Percentiles rank a stretch among this genome's conserved stretches.
Evolutionary conservation across 2,797 vertebrate genomes (phyloP).

Genomic region (Ambastaia sidthimunki): DNA sequence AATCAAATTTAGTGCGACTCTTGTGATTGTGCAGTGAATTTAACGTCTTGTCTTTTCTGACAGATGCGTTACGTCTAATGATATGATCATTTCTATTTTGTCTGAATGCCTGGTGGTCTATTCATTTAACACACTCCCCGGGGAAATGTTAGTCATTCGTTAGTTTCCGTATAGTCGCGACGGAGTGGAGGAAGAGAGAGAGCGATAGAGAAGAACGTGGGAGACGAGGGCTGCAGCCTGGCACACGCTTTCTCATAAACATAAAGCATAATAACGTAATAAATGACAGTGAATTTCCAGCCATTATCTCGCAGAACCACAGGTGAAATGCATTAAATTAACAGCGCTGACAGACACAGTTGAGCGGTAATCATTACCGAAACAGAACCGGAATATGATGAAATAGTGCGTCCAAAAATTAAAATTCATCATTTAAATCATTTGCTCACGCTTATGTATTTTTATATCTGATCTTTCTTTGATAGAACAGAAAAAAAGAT

Average conservation of each 20-base stretch:
- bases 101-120: conserved; percentile 60
- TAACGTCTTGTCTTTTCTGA: conserved; percentile 57
- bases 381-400: background rate
- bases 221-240: conserved; percentile 19
- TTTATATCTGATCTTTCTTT: background rate
- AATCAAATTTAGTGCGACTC: conserved; percentile 57
- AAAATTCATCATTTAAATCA: no score
- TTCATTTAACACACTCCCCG: conserved; percentile 61
- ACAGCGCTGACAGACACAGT: conserved; percentile 10
- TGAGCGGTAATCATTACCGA: conserved; percentile 30
- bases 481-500: background rate
- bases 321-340: conserved; percentile 30
- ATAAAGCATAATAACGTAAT: conserved; percentile 44
- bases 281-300: conserved; percentile 46
- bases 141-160: conserved; percentile 58
- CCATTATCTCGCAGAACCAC: conserved; percentile 21
- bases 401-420: no score
- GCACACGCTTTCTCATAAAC: conserved; percentile 41
- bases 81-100: conserved; percentile 65
- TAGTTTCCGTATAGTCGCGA: conserved; percentile 15
- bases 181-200: conserved; percentile 9
- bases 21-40: conserved; percentile 56
- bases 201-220: background rate
- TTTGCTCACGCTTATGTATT: no score
- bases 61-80: conserved; percentile 66